These are phyloP conservation scores for Antheraea assamensis DNA, from an alignment of 2,888 invertebrate species.

Conservation along the genomic window DNA sequence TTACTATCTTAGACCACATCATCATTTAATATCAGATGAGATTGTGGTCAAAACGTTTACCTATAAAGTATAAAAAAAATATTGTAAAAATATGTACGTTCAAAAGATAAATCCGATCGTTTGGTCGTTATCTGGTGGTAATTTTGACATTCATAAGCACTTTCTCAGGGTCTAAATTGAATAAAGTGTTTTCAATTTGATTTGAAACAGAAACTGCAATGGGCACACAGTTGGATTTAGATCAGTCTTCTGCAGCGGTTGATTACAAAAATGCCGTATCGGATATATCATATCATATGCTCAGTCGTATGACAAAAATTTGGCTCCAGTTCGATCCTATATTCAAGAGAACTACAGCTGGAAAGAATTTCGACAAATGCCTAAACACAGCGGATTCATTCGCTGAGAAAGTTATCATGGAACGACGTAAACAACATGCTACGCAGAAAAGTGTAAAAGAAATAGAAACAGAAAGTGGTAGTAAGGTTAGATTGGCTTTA, in stretches of 20 bases:
- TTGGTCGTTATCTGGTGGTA: too few relatives aligned
- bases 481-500: conserved; percentile 79
- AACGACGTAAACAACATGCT: conserved; percentile 9
- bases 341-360: conserved; percentile 58
- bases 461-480: background rate
- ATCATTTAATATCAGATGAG: too few relatives aligned
- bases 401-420: conserved; percentile 15
- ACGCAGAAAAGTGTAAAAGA: background rate
- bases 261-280: conserved; percentile 53
- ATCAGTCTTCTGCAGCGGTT: conserved; percentile 54
- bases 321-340: conserved; percentile 81
- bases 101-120: too few relatives aligned
- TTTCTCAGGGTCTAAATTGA: too few relatives aligned
- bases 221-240: conserved; percentile 78
- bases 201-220: conserved; percentile 78
- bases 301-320: conserved; percentile 60
- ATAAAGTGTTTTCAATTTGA: background rate
- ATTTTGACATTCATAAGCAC: too few relatives aligned
- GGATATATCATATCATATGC: conserved; percentile 28
- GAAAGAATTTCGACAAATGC: conserved; percentile 11
- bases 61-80: too few relatives aligned
- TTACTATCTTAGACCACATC: too few relatives aligned
- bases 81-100: too few relatives aligned
- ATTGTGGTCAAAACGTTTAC: too few relatives aligned
- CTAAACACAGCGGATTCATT: conserved; percentile 7